Conservation (phyloP, 2,113 vertebrate species). For the Dermatemys mawii region DNA sequence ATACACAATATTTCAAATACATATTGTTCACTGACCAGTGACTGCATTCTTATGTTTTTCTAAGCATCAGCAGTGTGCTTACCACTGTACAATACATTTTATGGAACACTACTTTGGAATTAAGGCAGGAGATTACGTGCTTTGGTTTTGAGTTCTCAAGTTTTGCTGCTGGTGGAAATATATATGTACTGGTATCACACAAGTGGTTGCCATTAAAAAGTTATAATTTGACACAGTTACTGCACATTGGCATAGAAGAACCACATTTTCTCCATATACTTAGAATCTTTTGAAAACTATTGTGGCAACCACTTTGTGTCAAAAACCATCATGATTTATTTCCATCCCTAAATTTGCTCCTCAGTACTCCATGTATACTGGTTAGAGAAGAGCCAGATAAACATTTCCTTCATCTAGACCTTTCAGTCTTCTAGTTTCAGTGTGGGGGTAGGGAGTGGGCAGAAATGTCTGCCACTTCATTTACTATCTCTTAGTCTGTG, state of each 20-base stretch:
- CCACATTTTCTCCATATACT: not conserved
- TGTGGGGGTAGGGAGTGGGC: not conserved
- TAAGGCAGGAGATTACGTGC: not conserved
- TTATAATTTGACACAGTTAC: not conserved
- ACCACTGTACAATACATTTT: not conserved
- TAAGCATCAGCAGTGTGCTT: not conserved
- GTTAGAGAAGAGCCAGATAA: constrained; percentile 49
- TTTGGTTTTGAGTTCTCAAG: not conserved
- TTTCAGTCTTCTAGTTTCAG: constrained; percentile 1
- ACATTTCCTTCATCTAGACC: constrained; percentile 55
- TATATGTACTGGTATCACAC: not conserved
- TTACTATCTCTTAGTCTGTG: no score
- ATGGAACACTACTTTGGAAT: not conserved
- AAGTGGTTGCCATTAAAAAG: no score
- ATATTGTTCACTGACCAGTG: not conserved
- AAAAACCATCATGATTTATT: constrained; percentile 25
- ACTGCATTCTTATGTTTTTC: not conserved
- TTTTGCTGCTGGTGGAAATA: not conserved
- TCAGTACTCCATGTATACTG: not conserved
- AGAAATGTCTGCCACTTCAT: not conserved
- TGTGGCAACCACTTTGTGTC: constrained; percentile 21
- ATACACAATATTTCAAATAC: not conserved
- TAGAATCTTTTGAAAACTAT: constrained; percentile 17
- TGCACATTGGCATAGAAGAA: not conserved
- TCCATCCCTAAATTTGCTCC: constrained; percentile 32